Evolutionary conservation across 37 sponge, comb jelly and placozoan genomes (phyloP).

Genomic region (Theonella swinhoei): DNA sequence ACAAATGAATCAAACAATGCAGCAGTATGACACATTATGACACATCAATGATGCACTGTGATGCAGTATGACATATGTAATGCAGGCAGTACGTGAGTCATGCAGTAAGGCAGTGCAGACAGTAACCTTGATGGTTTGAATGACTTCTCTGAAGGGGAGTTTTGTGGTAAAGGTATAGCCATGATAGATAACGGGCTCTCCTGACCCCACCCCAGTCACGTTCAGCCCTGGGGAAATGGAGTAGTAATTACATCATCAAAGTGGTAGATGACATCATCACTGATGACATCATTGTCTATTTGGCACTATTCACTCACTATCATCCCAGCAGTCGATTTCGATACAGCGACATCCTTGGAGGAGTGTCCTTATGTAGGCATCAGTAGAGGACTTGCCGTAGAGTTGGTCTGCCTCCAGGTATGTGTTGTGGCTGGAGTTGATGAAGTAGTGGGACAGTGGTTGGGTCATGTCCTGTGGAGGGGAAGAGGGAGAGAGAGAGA

Average conservation of each 20-base stretch:
- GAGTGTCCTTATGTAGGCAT: constrained; percentile 86
- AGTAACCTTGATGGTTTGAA: constrained; percentile 77
- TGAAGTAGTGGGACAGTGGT: constrained; percentile 94
- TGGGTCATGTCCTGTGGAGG: constrained; percentile 81
- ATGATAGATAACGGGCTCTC: constrained; percentile 81
- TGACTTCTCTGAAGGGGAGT: constrained; percentile 79
- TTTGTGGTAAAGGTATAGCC: constrained; percentile 88
- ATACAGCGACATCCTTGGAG: constrained; percentile 85
- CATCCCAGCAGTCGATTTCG: constrained; percentile 87
- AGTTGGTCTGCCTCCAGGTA: constrained; percentile 90
- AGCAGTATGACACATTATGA: no score
- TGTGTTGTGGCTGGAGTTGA: constrained; percentile 95
- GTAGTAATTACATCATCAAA: no score
- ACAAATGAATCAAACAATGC: no score
- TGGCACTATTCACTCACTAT: constrained; percentile 23
- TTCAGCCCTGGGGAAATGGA: neutral
- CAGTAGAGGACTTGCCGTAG: constrained; percentile 76
- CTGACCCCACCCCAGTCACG: constrained; percentile 43
- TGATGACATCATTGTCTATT: no score
- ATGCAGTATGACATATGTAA: no score
- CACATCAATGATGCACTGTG: no score
- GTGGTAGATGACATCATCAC: no score
- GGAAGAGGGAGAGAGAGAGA: neutral
- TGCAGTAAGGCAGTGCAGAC: neutral
- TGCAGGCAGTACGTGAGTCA: neutral